Evolutionary conservation across 1,140 invertebrate genomes (phyloP).

Genomic region (Ruditapes philippinarum): DNA sequence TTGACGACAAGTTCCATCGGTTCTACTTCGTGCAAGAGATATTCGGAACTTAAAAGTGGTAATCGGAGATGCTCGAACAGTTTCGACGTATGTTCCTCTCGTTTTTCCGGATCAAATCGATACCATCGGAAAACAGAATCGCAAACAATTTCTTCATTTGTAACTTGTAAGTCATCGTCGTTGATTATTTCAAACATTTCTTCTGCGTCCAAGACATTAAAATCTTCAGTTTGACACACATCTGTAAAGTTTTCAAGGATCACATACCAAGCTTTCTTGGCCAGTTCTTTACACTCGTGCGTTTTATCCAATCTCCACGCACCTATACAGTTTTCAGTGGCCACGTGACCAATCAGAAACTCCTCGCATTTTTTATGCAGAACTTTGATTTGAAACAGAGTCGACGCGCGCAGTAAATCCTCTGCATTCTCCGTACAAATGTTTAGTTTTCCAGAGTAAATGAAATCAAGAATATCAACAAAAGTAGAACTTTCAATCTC

Average conservation of each 20-base stretch:
- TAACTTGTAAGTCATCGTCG: slow-evolving; percentile 76
- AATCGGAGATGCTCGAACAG: slow-evolving; percentile 77
- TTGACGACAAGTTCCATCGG: slow-evolving; percentile 72
- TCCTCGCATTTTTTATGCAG: slow-evolving; percentile 78
- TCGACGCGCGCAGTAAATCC: slow-evolving; percentile 74
- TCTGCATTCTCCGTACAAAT: slow-evolving; percentile 79
- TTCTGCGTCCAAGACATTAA: slow-evolving; percentile 73
- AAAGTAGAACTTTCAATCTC: slow-evolving; percentile 76
- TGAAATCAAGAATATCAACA: slow-evolving; percentile 78
- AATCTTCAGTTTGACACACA: slow-evolving; percentile 74
- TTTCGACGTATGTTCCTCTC: slow-evolving; percentile 70
- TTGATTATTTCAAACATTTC: slow-evolving; percentile 77
- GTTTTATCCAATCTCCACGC: slow-evolving; percentile 78
- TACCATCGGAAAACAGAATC: slow-evolving; percentile 80
- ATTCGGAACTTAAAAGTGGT: slow-evolving; percentile 79
- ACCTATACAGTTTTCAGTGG: slow-evolving; percentile 74
- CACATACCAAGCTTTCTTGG: slow-evolving; percentile 72
- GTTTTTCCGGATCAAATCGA: slow-evolving; percentile 66
- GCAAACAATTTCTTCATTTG: slow-evolving; percentile 80
- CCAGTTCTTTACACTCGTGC: slow-evolving; percentile 75
- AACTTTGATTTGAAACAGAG: slow-evolving; percentile 77
- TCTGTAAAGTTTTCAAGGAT: slow-evolving; percentile 77
- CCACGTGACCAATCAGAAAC: slow-evolving; percentile 75
- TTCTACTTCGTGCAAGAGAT: slow-evolving; percentile 77
- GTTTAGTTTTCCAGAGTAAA: slow-evolving; percentile 77